Conservation (phyloP, 1,140 invertebrate species). For the Rhagoletis zephyria region DNA sequence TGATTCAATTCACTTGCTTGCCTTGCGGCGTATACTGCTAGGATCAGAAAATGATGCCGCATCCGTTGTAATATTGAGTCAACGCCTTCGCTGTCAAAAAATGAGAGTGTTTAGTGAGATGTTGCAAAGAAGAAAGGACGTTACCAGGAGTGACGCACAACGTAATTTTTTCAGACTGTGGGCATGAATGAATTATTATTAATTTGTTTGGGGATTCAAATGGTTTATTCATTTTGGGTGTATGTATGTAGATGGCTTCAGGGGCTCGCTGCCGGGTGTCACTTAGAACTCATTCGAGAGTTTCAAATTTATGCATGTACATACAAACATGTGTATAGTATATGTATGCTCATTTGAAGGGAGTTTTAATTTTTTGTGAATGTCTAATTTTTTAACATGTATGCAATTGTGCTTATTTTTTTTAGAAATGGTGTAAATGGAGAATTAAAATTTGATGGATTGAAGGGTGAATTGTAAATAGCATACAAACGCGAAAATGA, state of each 20-base stretch:
- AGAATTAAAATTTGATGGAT: too few relatives aligned
- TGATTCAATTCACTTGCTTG: conserved; percentile 22
- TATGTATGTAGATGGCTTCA: not conserved
- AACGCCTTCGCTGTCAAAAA: conserved; percentile 38
- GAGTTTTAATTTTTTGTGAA: not conserved
- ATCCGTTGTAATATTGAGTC: conserved; percentile 38
- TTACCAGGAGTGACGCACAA: not conserved
- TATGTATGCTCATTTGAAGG: too few relatives aligned
- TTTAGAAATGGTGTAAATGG: too few relatives aligned
- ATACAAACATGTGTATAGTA: too few relatives aligned
- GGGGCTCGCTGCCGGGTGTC: too few relatives aligned
- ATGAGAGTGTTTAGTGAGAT: not conserved
- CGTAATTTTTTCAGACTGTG: not conserved
- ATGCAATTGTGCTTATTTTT: too few relatives aligned
- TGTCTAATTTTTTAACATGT: not conserved
- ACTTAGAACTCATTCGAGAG: too few relatives aligned
- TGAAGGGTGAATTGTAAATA: too few relatives aligned
- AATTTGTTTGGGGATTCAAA: conserved; percentile 50
- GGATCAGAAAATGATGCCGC: conserved; percentile 8
- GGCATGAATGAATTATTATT: conserved; percentile 53
- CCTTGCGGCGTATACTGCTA: not conserved
- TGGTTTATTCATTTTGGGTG: conserved; percentile 20
- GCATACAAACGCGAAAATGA: too few relatives aligned
- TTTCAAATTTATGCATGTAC: too few relatives aligned
- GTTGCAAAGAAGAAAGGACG: not conserved